Percentiles rank a stretch among this genome's conserved stretches.
phyloP scores from a whole-genome alignment of 2,113 vertebrate species.

The Pteruthius melanotis region DNA sequence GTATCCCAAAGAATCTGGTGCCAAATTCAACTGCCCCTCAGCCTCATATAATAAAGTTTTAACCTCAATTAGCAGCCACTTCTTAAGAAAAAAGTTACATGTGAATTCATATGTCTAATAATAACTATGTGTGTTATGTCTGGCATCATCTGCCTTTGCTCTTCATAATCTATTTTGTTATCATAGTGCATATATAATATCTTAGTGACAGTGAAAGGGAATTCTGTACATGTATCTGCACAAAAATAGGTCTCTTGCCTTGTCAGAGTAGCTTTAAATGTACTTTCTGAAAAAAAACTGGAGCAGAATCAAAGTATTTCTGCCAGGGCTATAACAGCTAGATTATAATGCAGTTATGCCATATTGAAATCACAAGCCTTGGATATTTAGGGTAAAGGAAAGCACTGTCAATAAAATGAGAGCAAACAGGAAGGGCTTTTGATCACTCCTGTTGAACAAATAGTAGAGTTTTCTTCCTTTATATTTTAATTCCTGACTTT shows the following conservation, averaged over 20 bases:
- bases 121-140: not conserved
- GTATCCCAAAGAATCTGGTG: not conserved
- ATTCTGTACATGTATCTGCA: not conserved
- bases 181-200: not conserved
- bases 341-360: not conserved
- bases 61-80: not conserved
- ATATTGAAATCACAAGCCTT: not conserved
- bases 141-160: not conserved
- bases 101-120: not conserved
- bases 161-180: not conserved
- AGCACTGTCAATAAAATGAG: not conserved
- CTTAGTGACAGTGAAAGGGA: not conserved
- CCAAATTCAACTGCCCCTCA: not conserved
- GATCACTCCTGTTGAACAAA: not conserved
- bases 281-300: not conserved
- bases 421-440: accelerated
- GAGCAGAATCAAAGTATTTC: not conserved
- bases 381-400: not conserved
- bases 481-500: not conserved
- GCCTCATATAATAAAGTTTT: not conserved
- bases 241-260: not conserved
- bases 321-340: not conserved
- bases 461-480: not conserved
- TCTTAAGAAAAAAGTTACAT: not conserved
- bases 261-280: not conserved